Percentiles rank a stretch among this genome's conserved stretches.
phyloP scores from a whole-genome alignment of 2,113 vertebrate genomes.

The Pongo abelii region DNA sequence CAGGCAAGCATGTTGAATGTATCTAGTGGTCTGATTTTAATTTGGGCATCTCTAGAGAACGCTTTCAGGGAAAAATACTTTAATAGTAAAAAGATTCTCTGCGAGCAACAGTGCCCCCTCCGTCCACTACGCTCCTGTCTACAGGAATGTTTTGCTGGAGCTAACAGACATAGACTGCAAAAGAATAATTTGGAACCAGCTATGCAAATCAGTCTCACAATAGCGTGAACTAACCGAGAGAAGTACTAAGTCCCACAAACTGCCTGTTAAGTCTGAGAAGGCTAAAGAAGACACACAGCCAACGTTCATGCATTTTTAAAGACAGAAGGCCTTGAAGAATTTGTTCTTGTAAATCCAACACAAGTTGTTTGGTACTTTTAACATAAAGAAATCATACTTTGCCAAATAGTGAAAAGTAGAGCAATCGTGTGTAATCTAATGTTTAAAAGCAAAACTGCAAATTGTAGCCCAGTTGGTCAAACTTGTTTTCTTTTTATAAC shows the following conservation, averaged over 20 bases:
- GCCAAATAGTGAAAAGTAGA: neutral
- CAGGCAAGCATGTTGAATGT: fast-evolving
- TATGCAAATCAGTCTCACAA: too few species aligned
- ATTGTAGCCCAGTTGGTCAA: neutral
- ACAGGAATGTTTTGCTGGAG: fast-evolving
- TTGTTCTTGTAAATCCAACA: neutral
- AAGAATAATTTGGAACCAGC: neutral
- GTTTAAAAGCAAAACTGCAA: neutral
- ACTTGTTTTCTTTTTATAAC: neutral
- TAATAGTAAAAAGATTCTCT: neutral
- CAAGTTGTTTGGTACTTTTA: neutral
- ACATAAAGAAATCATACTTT: neutral
- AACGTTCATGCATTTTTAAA: fast-evolving
- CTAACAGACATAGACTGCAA: neutral
- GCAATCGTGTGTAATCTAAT: fast-evolving
- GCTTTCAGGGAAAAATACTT: neutral
- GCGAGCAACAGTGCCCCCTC: neutral
- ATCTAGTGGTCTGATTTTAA: neutral
- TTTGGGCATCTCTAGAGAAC: neutral
- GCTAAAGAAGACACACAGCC: neutral
- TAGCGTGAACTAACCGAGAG: neutral
- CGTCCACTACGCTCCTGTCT: too few species aligned
- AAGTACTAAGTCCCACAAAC: neutral
- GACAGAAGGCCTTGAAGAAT: neutral
- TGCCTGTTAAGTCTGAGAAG: neutral